These are phyloP conservation scores for Sebastes iracundus DNA, from an alignment of 2,797 vertebrate species.

Conservation along the genomic window DNA sequence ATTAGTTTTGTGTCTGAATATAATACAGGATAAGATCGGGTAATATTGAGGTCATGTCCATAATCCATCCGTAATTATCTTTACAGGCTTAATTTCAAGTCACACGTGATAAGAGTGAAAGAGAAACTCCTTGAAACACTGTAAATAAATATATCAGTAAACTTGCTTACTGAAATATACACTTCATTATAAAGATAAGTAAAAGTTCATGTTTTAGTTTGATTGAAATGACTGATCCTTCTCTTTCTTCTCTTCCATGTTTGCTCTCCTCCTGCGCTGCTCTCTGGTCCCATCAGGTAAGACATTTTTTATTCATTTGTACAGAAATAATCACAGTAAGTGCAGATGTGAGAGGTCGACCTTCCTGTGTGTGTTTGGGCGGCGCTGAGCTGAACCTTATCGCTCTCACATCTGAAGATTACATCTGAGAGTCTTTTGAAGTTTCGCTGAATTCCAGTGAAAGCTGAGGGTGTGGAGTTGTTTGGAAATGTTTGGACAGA, in stretches of 20 bases:
- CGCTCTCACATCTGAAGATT: constrained; percentile 7
- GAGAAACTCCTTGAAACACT: background rate
- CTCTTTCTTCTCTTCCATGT: constrained; percentile 58
- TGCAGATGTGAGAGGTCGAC: background rate
- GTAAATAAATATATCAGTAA: background rate
- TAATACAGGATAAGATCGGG: too few relatives aligned
- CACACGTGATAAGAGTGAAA: background rate
- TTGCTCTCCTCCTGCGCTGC: background rate
- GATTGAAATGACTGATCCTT: background rate
- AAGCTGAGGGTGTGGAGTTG: constrained; percentile 21
- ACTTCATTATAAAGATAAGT: background rate
- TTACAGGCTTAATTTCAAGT: background rate
- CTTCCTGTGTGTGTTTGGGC: background rate
- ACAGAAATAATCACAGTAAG: background rate
- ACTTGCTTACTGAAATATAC: background rate
- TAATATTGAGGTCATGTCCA: background rate
- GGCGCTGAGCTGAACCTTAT: background rate
- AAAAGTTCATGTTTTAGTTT: background rate
- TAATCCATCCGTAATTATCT: background rate
- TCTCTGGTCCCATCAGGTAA: constrained; percentile 52
- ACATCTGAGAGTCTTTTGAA: constrained; percentile 20
- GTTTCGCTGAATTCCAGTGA: background rate
- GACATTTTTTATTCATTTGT: background rate
- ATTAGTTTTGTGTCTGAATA: background rate
- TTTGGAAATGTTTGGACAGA: background rate